Conservation (phyloP, 92 coral and sea anemone species). For the Epizoanthus ramosus region DNA sequence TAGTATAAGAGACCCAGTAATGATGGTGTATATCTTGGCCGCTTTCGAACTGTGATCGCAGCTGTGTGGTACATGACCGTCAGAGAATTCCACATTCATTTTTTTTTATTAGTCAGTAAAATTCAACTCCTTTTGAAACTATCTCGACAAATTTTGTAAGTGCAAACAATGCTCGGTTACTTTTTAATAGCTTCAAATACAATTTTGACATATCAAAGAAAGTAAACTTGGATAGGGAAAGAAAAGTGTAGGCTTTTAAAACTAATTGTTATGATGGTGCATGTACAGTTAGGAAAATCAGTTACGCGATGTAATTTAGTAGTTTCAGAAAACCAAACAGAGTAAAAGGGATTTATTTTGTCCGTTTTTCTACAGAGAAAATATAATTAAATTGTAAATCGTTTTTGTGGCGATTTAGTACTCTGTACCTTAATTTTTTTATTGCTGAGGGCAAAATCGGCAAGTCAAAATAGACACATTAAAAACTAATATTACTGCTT, state of each 20-base stretch:
- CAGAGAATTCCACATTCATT: not conserved
- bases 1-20: not conserved
- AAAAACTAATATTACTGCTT: too few relatives aligned
- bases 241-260: not conserved
- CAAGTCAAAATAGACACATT: too few relatives aligned
- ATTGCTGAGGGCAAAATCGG: too few relatives aligned
- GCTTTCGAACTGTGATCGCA: not conserved
- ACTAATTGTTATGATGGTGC: too few relatives aligned
- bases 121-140: not conserved
- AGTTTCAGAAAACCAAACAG: too few relatives aligned
- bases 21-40: not conserved
- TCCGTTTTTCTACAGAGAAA: too few relatives aligned
- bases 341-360: too few relatives aligned
- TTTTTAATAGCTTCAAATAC: not conserved
- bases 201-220: not conserved
- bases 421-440: too few relatives aligned
- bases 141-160: not conserved
- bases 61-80: not conserved
- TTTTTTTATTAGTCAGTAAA: not conserved
- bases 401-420: too few relatives aligned
- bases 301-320: too few relatives aligned
- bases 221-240: not conserved
- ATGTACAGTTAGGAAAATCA: too few relatives aligned
- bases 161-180: slow-evolving; percentile 11
- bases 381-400: too few relatives aligned